These are phyloP conservation scores for Mobula hypostoma DNA, from an alignment of 2,113 vertebrate species.

Conservation along the genomic window DNA sequence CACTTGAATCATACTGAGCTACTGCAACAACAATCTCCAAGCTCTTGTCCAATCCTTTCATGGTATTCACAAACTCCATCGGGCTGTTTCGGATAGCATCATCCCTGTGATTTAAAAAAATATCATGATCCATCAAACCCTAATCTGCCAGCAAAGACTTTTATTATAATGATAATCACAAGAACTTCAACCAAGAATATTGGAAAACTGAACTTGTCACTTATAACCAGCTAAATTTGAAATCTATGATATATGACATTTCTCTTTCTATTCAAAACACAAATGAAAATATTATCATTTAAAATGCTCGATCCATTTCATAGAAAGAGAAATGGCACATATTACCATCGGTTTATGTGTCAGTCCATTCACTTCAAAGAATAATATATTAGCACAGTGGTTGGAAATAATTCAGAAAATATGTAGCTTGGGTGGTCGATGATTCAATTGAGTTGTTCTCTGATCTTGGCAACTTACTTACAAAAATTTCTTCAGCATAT, in stretches of 20 bases:
- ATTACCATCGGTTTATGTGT: background rate
- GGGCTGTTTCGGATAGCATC: slow-evolving; percentile 81
- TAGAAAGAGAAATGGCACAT: background rate
- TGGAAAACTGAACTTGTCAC: background rate
- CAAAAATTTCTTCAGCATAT: too few species aligned
- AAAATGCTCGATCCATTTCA: background rate
- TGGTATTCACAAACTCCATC: slow-evolving; percentile 49
- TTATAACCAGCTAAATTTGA: background rate
- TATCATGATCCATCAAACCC: background rate
- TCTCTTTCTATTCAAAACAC: background rate
- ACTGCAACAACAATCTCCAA: slow-evolving; percentile 65
- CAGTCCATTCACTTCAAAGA: background rate
- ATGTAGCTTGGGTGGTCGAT: too few species aligned
- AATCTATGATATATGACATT: background rate
- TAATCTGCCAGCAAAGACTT: background rate
- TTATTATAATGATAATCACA: background rate
- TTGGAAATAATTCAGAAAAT: too few species aligned
- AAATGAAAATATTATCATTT: background rate
- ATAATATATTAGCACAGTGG: background rate
- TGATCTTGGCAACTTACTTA: too few species aligned
- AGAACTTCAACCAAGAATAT: background rate
- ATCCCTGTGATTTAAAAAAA: slow-evolving; percentile 55
- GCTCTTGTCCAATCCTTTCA: slow-evolving; percentile 40
- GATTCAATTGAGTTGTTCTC: too few species aligned
- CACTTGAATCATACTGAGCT: slow-evolving; percentile 77